These are phyloP conservation scores for Eristalis arbustorum DNA, from an alignment of 2,888 invertebrate species.

Conservation along the genomic window DNA sequence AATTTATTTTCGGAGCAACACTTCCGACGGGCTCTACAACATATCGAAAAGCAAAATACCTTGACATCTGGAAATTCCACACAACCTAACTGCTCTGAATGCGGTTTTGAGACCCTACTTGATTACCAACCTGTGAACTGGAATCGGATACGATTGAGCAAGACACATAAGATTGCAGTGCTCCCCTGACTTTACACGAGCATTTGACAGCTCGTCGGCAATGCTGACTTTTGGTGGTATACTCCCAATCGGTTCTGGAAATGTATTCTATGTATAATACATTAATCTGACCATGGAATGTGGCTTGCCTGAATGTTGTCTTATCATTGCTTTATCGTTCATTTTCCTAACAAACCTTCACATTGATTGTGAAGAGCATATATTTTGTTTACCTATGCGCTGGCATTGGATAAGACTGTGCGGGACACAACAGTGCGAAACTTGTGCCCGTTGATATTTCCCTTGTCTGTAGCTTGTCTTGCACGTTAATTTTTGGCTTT, in stretches of 20 bases:
- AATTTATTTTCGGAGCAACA: slow-evolving; percentile 85
- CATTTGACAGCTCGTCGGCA: slow-evolving; percentile 78
- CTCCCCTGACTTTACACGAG: slow-evolving; percentile 73
- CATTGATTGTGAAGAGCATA: background rate
- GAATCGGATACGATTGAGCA: slow-evolving; percentile 88
- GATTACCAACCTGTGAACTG: slow-evolving; percentile 85
- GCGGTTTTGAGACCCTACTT: slow-evolving; percentile 49
- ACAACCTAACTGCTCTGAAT: slow-evolving; percentile 73
- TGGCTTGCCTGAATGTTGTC: slow-evolving; percentile 53
- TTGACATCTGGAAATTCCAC: background rate
- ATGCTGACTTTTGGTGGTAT: slow-evolving; percentile 84
- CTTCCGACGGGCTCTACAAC: slow-evolving; percentile 81
- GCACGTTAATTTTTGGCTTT: slow-evolving; percentile 85
- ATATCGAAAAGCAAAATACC: background rate
- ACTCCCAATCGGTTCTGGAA: slow-evolving; percentile 82
- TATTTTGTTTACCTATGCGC: slow-evolving; percentile 83
- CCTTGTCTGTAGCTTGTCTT: slow-evolving; percentile 84
- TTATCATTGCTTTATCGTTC: background rate
- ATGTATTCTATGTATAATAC: background rate
- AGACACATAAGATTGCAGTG: slow-evolving; percentile 86
- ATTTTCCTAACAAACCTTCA: background rate
- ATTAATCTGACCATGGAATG: background rate
- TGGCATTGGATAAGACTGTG: slow-evolving; percentile 89
- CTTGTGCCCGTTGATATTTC: slow-evolving; percentile 80
- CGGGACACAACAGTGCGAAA: slow-evolving; percentile 86